Percentiles rank a stretch among this genome's conserved stretches.
Evolutionary conservation across 2,797 vertebrate genomes (phyloP).

Genomic region (Artibeus lituratus): DNA sequence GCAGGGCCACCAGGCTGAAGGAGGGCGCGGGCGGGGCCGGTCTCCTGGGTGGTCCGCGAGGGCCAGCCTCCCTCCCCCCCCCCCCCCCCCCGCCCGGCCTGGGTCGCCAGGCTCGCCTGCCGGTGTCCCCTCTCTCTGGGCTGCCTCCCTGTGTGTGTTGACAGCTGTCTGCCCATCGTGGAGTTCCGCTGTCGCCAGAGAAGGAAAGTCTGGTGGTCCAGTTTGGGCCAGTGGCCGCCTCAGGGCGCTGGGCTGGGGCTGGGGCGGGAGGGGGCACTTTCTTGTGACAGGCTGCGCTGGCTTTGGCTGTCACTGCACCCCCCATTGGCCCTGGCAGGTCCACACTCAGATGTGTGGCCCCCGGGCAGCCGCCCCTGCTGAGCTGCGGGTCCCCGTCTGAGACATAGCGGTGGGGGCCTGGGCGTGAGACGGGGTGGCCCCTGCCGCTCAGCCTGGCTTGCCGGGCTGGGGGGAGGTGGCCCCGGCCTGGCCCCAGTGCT

Average conservation of each 20-base stretch:
- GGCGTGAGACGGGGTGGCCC: background rate
- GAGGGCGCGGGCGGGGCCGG: fast-evolving
- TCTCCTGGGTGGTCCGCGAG: background rate
- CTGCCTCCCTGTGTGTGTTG: fast-evolving
- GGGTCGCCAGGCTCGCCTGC: background rate
- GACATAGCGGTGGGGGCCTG: too few species aligned
- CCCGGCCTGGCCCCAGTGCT: background rate
- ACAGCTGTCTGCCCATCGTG: fast-evolving
- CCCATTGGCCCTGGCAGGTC: background rate
- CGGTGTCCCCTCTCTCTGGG: background rate
- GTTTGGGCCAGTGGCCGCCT: background rate
- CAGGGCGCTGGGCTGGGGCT: background rate
- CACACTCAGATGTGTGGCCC: fast-evolving
- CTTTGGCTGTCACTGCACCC: fast-evolving
- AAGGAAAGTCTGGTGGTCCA: background rate
- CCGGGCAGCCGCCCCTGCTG: fast-evolving
- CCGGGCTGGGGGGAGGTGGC: fast-evolving
- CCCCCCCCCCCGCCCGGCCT: too few species aligned
- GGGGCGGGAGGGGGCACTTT: background rate
- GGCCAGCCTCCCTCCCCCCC: background rate
- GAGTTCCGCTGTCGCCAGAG: fast-evolving
- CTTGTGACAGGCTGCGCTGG: fast-evolving
- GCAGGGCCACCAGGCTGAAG: too few species aligned
- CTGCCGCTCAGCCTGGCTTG: fast-evolving
- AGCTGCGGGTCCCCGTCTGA: fast-evolving